These are phyloP conservation scores for Gerris buenoi DNA, from an alignment of 1,140 invertebrate species.

Conservation along the genomic window DNA sequence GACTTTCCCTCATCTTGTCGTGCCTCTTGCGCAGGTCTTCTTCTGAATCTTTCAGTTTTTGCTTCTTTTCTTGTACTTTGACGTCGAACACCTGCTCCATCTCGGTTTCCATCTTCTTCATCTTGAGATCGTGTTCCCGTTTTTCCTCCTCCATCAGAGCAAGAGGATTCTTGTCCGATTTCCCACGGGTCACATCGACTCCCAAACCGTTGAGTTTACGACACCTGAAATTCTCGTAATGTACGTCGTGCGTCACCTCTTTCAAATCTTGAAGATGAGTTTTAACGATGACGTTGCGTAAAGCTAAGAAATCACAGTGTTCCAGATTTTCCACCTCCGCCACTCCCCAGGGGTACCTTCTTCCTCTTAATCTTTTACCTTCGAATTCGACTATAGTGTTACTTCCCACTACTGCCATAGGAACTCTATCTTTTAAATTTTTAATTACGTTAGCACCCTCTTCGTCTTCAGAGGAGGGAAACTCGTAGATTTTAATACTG, in stretches of 20 bases:
- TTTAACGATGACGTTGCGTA: conserved; percentile 90
- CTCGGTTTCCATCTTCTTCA: conserved; percentile 6
- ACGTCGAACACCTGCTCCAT: conserved; percentile 8
- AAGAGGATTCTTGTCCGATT: conserved; percentile 54
- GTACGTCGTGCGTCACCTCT: conserved; percentile 86
- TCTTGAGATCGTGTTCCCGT: not conserved
- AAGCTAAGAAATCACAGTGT: conserved; percentile 94
- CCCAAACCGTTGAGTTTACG: conserved; percentile 75
- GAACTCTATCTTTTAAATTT: conserved; percentile 65
- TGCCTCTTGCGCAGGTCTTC: conserved; percentile 3
- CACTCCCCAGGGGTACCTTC: conserved; percentile 95
- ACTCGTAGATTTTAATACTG: conserved; percentile 98
- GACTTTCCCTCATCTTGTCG: conserved; percentile 7
- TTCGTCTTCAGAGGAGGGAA: conserved; percentile 67
- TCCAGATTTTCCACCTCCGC: conserved; percentile 97
- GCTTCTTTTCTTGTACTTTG: conserved; percentile 5
- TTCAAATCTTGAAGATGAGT: conserved; percentile 87
- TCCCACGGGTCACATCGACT: conserved; percentile 63
- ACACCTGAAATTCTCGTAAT: conserved; percentile 90
- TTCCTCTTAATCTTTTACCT: conserved; percentile 71
- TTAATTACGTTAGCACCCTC: conserved; percentile 53
- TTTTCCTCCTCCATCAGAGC: conserved; percentile 4
- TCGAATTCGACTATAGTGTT: conserved; percentile 84
- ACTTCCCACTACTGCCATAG: conserved; percentile 95
- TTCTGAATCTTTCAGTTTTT: conserved; percentile 8